Percentiles rank a stretch among this genome's conserved stretches.
Conservation (phyloP, 35 echinoderm and acorn worm species). For the Apostichopus japonicus region DNA sequence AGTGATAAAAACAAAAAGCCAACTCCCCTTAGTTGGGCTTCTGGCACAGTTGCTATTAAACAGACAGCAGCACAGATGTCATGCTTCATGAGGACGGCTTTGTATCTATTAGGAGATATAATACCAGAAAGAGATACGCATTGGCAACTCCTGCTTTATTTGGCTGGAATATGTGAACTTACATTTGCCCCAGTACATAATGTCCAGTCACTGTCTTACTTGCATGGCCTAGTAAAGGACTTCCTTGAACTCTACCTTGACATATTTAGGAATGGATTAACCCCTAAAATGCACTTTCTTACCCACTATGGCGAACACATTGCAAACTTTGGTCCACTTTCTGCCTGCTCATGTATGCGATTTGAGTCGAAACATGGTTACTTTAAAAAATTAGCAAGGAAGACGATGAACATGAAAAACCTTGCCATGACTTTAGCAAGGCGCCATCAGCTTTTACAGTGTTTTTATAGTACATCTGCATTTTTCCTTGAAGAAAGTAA, state of each 20-base stretch:
- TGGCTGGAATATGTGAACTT: conserved; percentile 25
- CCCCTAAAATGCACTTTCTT: conserved; percentile 47
- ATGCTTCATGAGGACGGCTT: conserved; percentile 16
- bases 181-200: conserved; percentile 45
- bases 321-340: conserved; percentile 36
- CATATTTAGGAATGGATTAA: conserved; percentile 4
- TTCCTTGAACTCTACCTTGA: conserved; percentile 27
- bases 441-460: conserved; percentile 25
- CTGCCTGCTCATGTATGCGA: conserved; percentile 9
- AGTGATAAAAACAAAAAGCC: conserved; percentile 25
- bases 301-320: conserved; percentile 46
- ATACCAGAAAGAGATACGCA: conserved; percentile 20
- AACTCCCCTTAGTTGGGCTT: neutral
- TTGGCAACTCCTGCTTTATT: conserved; percentile 47
- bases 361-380: conserved; percentile 41
- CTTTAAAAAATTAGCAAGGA: conserved; percentile 21
- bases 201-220: conserved; percentile 5
- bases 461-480: neutral
- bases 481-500: conserved; percentile 10
- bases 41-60: conserved; percentile 22
- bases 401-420: conserved; percentile 37
- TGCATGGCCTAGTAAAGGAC: conserved; percentile 20
- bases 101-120: conserved; percentile 27
- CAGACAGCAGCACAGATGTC: conserved; percentile 52
- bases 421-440: conserved; percentile 25